Base-by-base conservation (phyloP, 2,113 vertebrate genomes). In the Telmatochromis sp. region DNA sequence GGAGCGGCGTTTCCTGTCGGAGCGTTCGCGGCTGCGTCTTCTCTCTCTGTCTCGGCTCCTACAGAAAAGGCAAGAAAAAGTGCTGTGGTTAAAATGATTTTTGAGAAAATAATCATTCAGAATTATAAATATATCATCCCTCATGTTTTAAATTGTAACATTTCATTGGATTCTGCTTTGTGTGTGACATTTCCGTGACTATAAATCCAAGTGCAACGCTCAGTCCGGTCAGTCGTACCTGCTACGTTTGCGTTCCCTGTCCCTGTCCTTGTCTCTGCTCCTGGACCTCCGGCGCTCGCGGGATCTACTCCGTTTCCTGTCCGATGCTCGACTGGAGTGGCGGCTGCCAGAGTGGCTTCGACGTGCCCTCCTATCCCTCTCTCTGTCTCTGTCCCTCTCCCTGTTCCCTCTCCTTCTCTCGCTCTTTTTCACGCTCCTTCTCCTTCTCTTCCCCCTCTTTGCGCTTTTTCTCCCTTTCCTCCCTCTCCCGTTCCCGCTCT, bases 241-340 rank as follows among this genome's bases (percentile, higher is more conserved):
- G 98, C 98, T 99, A 87, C 98, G 96, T 92, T 97, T 98, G 88
- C 98, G 97, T n/a, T 97, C 97, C 51, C 96, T 87, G 13, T 99
- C 98, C 84, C 97, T 95, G 19, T 97, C 96, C 26, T 95, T 92
- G 47, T 99, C 98, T 93, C 97, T 97, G 96, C 99, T 99, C 95
- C 98, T 97, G 89, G 98, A 99, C 82, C 98, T 96, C 92, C 97
- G 98, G 91, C 98, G 97, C 86, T 99, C 99, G 80, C 98, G 97
- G 71, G 99, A 98, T 21, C 98, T 94, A 95, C 98, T 99, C 89
- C 97, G 96, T 45, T 98, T 97, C 86, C 98, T 97, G 91, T 99
- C 99, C 8, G 99, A 99, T 0, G 98, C 95, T 53, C 98, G 96
- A 91, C 98, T 99, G 5, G 98, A 99, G 89, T 99, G 98, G 78